phyloP scores from a whole-genome alignment of 2,797 vertebrate genomes.

The Limnodromus scolopaceus region DNA sequence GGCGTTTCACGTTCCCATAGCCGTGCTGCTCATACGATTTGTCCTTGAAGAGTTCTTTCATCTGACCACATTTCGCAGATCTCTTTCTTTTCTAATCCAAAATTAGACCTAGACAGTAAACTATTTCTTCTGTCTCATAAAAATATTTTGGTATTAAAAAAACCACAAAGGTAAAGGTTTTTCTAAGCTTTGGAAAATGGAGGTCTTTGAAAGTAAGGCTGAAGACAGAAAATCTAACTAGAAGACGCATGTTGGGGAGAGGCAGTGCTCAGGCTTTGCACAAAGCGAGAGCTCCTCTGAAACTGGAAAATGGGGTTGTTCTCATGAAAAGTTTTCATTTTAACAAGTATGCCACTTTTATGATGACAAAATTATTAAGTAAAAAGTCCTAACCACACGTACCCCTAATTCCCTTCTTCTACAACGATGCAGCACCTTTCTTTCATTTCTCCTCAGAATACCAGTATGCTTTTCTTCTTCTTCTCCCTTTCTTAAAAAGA shows the following conservation, averaged over 20 bases:
- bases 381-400: neutral
- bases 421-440: neutral
- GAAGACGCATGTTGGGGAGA: neutral
- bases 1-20: neutral
- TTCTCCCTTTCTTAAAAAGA: conserved; percentile 10
- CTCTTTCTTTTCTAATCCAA: neutral
- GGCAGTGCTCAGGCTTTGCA: neutral
- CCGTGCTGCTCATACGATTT: neutral
- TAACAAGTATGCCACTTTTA: neutral
- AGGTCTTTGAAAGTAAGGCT: neutral
- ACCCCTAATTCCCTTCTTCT: neutral
- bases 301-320: neutral
- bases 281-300: neutral
- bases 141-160: neutral
- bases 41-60: neutral
- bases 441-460: neutral
- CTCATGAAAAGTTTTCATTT: neutral
- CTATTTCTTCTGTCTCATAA: neutral
- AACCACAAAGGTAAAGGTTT: no score
- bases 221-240: neutral
- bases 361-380: neutral
- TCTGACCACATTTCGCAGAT: neutral
- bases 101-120: neutral
- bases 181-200: neutral
- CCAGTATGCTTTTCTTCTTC: neutral